Base-by-base conservation (phyloP, 2,888 invertebrate genomes). In the Teleogryllus oceanicus region DNA sequence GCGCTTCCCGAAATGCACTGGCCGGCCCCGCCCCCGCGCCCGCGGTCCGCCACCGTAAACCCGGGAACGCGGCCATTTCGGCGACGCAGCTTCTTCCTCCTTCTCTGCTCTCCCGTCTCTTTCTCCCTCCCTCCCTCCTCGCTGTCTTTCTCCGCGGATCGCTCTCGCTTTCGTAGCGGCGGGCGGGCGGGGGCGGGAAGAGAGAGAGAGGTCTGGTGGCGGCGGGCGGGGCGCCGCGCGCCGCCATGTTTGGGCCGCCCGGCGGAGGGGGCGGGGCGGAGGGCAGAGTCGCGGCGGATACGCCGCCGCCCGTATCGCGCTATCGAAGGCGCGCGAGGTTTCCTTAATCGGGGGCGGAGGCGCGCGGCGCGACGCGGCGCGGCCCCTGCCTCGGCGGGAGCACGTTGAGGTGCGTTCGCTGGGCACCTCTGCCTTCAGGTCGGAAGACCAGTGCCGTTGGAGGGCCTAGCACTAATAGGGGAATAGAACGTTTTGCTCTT, bases 41-140 rank as follows among this genome's bases (percentile, higher is more conserved):
- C 16, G 62, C 62, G 62, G 16, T 62, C n/a, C 62, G 13, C n/a
- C 62, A 11, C n/a, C 62, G 62, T 62, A 62, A 62, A 62, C 62
- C 62, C 62, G 62, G n/a, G 62, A 62, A 62, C 62, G 62, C 62
- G 62, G 62, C 62, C 62, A 62, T 62, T 62, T 62, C 62, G 62
- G 62, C 62, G 62, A 11, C 13, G 62, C 62, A 12, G 62, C 62
- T 4, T 13, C 62, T n/a, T 62, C 5, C 62, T 62, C 62, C 12
- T 18, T 5, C 62, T 18, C 18, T 5, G 16, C 16, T 16, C 62
- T 10, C 10, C 62, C 62, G n/a, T 62, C 62, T 62, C 62, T 62
- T 62, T 37, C 37, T 37, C 37, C 37, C 37, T 37, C 37, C 37
- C 21, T 21, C 21, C 21, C 21, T 8, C n/a, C n/a, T 24, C 24